These are phyloP conservation scores for Hymenochirus boettgeri DNA, from an alignment of 2,113 vertebrate species.

Conservation along the genomic window DNA sequence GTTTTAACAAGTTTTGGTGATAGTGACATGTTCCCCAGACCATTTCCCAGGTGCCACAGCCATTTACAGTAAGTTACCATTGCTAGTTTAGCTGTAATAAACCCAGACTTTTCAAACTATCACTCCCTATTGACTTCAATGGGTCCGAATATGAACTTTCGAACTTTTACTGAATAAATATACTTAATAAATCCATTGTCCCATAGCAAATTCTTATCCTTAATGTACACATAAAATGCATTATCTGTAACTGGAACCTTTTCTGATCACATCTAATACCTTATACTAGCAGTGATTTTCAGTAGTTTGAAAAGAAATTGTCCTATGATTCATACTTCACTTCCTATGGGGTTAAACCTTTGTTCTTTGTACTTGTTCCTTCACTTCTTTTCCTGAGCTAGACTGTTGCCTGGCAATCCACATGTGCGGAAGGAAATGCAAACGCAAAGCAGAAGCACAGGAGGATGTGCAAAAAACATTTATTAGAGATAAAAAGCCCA, in stretches of 20 bases:
- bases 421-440: background rate
- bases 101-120: no score
- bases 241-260: background rate
- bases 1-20: no score
- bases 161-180: no score
- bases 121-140: no score
- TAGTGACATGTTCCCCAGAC: no score
- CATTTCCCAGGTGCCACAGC: no score
- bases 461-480: background rate
- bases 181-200: no score
- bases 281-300: background rate
- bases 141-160: no score
- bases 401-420: background rate
- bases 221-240: background rate
- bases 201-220: no score
- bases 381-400: background rate
- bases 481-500: background rate
- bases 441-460: background rate
- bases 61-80: no score
- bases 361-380: slow-evolving; percentile 1
- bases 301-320: background rate
- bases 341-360: background rate
- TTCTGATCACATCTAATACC: background rate
- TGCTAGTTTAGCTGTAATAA: no score
- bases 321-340: background rate